phyloP scores from a whole-genome alignment of 2,797 vertebrate species.

The Cheirogaleus major region DNA sequence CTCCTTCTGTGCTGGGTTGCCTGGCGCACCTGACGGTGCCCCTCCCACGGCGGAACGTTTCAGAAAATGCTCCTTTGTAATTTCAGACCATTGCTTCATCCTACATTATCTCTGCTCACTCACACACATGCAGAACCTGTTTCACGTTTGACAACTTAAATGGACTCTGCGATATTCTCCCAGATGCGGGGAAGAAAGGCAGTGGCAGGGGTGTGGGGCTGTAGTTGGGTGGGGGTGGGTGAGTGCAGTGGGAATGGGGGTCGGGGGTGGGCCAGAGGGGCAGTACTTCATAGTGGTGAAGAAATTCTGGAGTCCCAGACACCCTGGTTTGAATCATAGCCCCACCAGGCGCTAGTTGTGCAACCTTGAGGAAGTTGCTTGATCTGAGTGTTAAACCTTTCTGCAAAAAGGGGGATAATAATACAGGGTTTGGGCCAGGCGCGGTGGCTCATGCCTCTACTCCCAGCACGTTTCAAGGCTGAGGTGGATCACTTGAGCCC shows the following conservation, averaged over 20 bases:
- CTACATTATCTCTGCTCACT: not conserved
- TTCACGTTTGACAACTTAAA: not conserved
- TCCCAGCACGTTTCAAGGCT: not conserved
- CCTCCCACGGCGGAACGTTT: not conserved
- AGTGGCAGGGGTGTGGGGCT: not conserved
- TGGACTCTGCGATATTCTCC: not conserved
- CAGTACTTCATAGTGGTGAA: accelerated
- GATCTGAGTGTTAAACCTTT: not conserved
- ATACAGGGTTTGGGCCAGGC: not conserved
- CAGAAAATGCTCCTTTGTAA: not conserved
- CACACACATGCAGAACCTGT: not conserved
- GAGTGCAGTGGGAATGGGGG: no score
- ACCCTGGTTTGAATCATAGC: not conserved
- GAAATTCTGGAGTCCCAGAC: not conserved
- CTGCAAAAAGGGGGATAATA: not conserved
- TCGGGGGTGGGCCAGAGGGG: not conserved
- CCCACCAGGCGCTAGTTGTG: not conserved
- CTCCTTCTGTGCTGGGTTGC: no score
- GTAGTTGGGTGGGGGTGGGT: not conserved
- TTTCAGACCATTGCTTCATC: no score
- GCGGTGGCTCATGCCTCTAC: not conserved
- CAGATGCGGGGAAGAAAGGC: not conserved
- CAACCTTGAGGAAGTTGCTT: not conserved
- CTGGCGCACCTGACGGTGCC: not conserved
- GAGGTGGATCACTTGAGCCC: not conserved